These are phyloP conservation scores for Mechanitis mazaeus DNA, from an alignment of 2,888 invertebrate species.

Conservation along the genomic window DNA sequence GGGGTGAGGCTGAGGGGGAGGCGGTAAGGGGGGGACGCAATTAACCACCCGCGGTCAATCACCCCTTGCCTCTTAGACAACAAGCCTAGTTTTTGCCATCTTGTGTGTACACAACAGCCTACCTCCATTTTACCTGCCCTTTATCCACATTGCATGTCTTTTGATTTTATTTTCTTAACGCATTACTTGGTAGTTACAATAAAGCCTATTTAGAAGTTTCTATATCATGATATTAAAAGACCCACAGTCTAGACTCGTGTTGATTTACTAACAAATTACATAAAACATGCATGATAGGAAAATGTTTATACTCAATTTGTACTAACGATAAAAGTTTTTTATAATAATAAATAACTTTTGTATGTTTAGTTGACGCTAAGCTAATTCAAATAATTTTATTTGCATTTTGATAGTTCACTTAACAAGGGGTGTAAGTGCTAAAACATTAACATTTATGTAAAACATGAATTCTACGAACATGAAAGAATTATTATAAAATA, in stretches of 20 bases:
- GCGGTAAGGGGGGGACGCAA: slow-evolving; percentile 45
- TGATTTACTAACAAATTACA: no score
- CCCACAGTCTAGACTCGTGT: no score
- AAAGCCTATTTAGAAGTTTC: no score
- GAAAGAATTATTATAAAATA: neutral
- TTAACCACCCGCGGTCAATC: slow-evolving; percentile 65
- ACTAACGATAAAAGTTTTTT: no score
- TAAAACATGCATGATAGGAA: no score
- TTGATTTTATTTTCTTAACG: no score
- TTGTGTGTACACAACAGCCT: slow-evolving; percentile 7
- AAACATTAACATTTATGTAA: slow-evolving; percentile 10
- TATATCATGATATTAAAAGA: no score
- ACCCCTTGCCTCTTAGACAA: slow-evolving; percentile 43
- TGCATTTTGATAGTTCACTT: neutral
- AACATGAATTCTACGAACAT: neutral
- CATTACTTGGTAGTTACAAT: no score
- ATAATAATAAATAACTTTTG: neutral
- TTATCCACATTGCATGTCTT: no score
- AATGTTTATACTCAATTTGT: no score
- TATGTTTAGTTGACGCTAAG: neutral
- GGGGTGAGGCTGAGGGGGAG: slow-evolving; percentile 21
- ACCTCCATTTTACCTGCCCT: neutral
- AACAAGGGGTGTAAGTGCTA: slow-evolving; percentile 3
- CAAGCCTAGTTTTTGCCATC: slow-evolving; percentile 19
- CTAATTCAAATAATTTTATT: neutral